Evolutionary conservation across 2,113 vertebrate genomes (phyloP), one percentile per base, ranked within the genome.

Genomic region (Microcebus lehilahytsara): DNA sequence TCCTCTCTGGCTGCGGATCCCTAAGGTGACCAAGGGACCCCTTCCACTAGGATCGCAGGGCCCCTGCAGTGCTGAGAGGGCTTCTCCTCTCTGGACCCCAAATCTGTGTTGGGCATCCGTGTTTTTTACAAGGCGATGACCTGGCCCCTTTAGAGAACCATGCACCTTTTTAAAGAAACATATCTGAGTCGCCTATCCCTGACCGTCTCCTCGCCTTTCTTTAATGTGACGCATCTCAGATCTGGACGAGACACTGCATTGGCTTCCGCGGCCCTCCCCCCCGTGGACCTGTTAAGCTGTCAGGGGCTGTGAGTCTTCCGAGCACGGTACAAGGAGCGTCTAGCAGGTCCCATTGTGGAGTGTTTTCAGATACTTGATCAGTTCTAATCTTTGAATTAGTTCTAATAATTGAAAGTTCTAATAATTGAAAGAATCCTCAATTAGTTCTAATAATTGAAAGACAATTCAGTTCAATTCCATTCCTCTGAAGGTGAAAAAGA

Each of bases 11-110:
- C 64, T 17, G 11, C 32, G 5, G 64, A 32, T 34, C 32, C 64
- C 64, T 67, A 99, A 98, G 99, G 99, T 95, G 99, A 99, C 93
- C 99, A 86, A 51, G 93, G 95, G 91, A 81, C 87, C 80, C 94
- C 98, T 94, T 22, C 89, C 85, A 77, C 32, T 79, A 92, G 85
- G 62, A 3, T 12, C 22, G 22, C 16, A 46, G 71, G 80, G 62
- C 34, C 67, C 13, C 27, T 42, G 22, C 34, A 30, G 60, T 78
- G 42, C 85, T 40, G 74, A 34, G 62, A 91, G 42, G 88, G 62
- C 92, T 37, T 51, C n/a, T 1, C 84, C 96, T 85, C 97, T 96
- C 93, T 96, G 81, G 96, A 88, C 91, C 86, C 95, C 92, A 93
- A 97, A 40, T 80, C 71, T 42, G 17, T 32, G 71, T 16, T 27